phyloP scores from a whole-genome alignment of 2,888 invertebrate genomes.

The Siphlonurus alternatus region DNA sequence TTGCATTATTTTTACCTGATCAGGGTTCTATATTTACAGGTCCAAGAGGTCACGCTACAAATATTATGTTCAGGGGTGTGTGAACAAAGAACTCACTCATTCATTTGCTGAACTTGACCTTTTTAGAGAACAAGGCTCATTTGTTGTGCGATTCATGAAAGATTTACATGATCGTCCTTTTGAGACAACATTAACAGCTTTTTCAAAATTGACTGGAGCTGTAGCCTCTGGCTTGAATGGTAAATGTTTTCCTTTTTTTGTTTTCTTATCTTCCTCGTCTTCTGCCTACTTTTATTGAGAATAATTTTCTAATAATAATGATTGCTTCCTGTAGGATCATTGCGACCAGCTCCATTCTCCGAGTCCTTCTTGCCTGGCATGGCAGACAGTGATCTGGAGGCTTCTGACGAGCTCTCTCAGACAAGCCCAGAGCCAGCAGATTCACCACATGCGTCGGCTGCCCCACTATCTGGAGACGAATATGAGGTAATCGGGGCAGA shows the following conservation, averaged over 20 bases:
- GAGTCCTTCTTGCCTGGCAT: slow-evolving; percentile 12
- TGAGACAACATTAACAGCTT: slow-evolving; percentile 67
- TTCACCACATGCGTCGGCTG: slow-evolving; percentile 12
- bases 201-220: slow-evolving; percentile 71
- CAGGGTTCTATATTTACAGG: not conserved
- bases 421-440: slow-evolving; percentile 21
- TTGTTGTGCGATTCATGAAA: slow-evolving; percentile 44
- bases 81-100: slow-evolving; percentile 3
- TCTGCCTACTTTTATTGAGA: not conserved
- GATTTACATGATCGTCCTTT: slow-evolving; percentile 53
- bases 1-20: not conserved
- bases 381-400: slow-evolving; percentile 47
- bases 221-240: slow-evolving; percentile 21
- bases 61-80: not conserved
- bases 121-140: slow-evolving; percentile 45
- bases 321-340: not conserved
- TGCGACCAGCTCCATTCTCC: not conserved
- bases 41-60: not conserved
- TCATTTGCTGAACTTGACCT: slow-evolving; percentile 48
- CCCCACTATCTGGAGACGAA: slow-evolving; percentile 37
- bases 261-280: not conserved
- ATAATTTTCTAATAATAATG: not conserved
- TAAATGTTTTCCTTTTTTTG: too few species aligned
- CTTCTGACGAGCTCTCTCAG: slow-evolving; percentile 43
- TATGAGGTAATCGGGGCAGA: slow-evolving; percentile 52